Evolutionary conservation across 2,888 invertebrate species (phyloP), one percentile per base, ranked within the genome.

Genomic region (Gnatocerus cornutus): DNA sequence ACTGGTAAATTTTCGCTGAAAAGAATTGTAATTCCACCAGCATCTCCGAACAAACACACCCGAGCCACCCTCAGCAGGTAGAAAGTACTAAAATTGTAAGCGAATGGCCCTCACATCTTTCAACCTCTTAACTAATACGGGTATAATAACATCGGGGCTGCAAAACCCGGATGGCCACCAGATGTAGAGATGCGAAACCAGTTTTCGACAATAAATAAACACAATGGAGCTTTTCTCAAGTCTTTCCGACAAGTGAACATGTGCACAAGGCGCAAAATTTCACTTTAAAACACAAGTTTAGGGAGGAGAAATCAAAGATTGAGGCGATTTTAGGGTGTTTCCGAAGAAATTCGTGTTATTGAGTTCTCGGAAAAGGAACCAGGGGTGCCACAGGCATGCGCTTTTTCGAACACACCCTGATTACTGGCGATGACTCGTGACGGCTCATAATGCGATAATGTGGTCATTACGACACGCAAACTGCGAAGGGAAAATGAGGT

Each of bases 101-200:
- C 45, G 33, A 45, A 59, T 59, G 59, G 30, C 46, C 33, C 43
- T 59, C 59, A 53, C 12, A 43, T 45, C 46, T 59, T 59, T 59
- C 43, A 56, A 21, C 41, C 43, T 41, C 56, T 55, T 29, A 45
- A 59, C 59, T 59, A 59, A 46, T 59, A 21, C 59, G 45, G 33
- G 45, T 59, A 59, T 59, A 59, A 59, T 46, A 59, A 45, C 29
- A 59, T 13, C 10, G 14, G 21, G 45, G 10, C 59, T 46, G 59
- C 59, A 59, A 59, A 59, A 59, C 14, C 10, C 59, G 29, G 59
- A 59, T 59, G 59, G 59, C 30, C 59, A 59, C 59, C 59, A 59
- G 59, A 59, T 59, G 59, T 29, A 7, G 45, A 33, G 45, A 59
- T 59, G 59, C 59, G 45, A 59, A 59, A 59, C 59, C 45, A 59